Conservation (phyloP, 2,113 vertebrate genomes). For the Rhinoptilus africanus region DNA sequence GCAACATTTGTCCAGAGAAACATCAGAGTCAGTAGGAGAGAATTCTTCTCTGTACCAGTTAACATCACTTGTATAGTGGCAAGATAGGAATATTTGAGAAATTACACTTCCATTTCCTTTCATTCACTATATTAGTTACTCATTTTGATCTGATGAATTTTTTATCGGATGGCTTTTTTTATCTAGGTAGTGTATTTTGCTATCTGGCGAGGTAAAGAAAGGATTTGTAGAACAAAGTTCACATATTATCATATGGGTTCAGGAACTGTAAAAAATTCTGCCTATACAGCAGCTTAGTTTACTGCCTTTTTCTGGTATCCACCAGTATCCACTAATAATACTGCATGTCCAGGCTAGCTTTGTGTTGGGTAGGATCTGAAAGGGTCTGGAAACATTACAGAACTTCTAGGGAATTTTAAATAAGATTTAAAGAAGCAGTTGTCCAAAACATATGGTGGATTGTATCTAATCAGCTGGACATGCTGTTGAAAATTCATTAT, state of each 20-base stretch:
- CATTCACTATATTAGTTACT: background rate
- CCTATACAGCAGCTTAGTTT: background rate
- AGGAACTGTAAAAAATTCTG: background rate
- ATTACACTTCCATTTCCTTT: background rate
- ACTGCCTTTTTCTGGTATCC: background rate
- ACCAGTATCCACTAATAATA: background rate
- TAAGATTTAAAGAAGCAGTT: background rate
- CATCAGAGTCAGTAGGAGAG: background rate
- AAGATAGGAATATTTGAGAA: background rate
- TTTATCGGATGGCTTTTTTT: background rate
- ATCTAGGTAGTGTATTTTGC: background rate
- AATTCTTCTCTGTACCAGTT: background rate
- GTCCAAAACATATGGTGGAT: background rate
- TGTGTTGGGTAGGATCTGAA: background rate
- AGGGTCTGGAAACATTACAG: accelerated
- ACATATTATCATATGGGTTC: background rate
- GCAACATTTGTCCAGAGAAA: background rate
- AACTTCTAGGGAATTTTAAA: background rate
- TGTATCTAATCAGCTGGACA: background rate
- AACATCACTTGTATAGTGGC: background rate
- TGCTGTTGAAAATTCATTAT: background rate
- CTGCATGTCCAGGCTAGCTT: background rate
- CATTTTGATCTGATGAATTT: background rate
- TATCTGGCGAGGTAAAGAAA: background rate
- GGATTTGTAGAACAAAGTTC: background rate